phyloP scores from a whole-genome alignment of 2,888 invertebrate genomes.

The Cetonia aurata region DNA sequence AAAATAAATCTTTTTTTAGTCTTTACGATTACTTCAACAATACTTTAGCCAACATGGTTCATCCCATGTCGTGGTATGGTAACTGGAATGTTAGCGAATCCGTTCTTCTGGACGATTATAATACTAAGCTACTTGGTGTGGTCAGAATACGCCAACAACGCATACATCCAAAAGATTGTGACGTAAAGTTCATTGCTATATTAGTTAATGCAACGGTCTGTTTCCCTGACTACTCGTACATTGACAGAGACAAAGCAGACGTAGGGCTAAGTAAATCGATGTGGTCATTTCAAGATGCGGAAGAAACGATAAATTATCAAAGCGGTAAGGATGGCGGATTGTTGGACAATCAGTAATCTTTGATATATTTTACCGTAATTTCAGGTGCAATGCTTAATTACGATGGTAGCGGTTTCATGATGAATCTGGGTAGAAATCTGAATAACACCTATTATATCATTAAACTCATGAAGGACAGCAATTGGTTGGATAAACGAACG shows the following conservation, averaged over 20 bases:
- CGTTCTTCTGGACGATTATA: constrained; percentile 50
- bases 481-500: constrained; percentile 50
- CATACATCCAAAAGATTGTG: constrained; percentile 45
- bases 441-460: constrained; percentile 50
- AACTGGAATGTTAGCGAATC: constrained; percentile 45
- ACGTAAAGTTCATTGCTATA: constrained; percentile 4
- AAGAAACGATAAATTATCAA: not conserved
- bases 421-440: constrained; percentile 48
- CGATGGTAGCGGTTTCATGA: constrained; percentile 49
- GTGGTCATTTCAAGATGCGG: constrained; percentile 19
- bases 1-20: constrained; percentile 25
- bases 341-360: not conserved
- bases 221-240: constrained; percentile 43
- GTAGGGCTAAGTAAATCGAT: constrained; percentile 16
- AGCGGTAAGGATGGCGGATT: not conserved
- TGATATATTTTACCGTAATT: not conserved
- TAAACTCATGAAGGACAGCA: constrained; percentile 42
- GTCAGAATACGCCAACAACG: constrained; percentile 50
- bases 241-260: not conserved
- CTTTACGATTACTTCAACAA: constrained; percentile 47
- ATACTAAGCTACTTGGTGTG: constrained; percentile 50
- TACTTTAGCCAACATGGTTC: constrained; percentile 41
- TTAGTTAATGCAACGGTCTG: constrained; percentile 43
- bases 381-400: constrained; percentile 40
- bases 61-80: constrained; percentile 51